Conservation (phyloP, 2,888 invertebrate genomes). For the Cancer borealis region DNA sequence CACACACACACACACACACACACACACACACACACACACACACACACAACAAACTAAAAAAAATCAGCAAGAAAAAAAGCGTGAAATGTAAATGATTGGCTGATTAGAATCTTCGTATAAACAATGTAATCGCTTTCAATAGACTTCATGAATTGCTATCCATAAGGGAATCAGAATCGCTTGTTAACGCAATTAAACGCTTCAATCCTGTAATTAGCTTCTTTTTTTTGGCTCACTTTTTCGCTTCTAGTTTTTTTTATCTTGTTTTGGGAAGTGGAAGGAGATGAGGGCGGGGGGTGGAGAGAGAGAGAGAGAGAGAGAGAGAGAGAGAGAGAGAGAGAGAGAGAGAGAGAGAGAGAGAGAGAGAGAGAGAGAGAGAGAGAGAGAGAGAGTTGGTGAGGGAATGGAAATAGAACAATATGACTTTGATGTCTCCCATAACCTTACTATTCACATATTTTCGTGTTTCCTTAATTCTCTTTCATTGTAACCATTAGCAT, state of each 20-base stretch:
- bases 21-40: conserved; percentile 16
- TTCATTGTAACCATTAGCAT: too few relatives aligned
- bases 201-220: neutral
- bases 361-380: too few relatives aligned
- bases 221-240: neutral
- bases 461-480: too few relatives aligned
- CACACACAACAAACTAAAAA: neutral
- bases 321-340: neutral
- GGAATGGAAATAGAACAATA: too few relatives aligned
- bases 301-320: neutral
- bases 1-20: conserved; percentile 31
- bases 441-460: too few relatives aligned
- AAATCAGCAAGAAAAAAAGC: neutral
- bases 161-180: neutral
- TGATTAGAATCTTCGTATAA: neutral
- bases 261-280: neutral
- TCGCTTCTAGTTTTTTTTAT: neutral
- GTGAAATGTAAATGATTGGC: neutral
- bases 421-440: too few relatives aligned
- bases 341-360: neutral
- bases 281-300: neutral
- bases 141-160: neutral
- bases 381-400: too few relatives aligned
- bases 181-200: conserved; percentile 9
- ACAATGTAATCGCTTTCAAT: neutral